Evolutionary conservation across 2,888 invertebrate genomes (phyloP), one percentile per base, ranked within the genome.

Genomic region (Venustoraphidia nigricollis): DNA sequence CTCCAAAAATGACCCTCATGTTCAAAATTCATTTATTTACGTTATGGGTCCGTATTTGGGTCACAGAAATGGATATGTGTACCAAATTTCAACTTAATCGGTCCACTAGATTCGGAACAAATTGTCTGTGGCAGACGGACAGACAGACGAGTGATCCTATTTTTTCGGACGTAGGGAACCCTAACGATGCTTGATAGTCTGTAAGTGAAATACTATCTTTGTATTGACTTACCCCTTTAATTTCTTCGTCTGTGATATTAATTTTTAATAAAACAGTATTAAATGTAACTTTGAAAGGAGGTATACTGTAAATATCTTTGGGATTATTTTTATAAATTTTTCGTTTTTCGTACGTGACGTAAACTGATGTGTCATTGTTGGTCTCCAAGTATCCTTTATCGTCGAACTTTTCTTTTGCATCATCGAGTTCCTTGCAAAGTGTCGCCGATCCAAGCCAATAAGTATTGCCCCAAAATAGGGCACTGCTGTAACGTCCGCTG

Each of bases 391-490:
- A 27, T 27, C 27, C 27, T 27, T 27, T 27, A 27, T 27, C 27
- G 27, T 27, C 27, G 6, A 27, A 27, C 27, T 27, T 27, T 6
- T 27, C 6, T 27, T 27, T 27, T 27, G 27, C 45, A 14, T 45
- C 36, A 9, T 51, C 46, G n/a, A 51, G 14, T 39, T 46, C 47
- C 37, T 36, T 41, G 14, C 51, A 51, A 34, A 38, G 41, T 10
- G 49, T 44, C 11, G 47, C 40, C 10, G 51, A 51, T 17, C 51
- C 51, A 36, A 51, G 9, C 49, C 46, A 49, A n/a, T 42, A 47
- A 47, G 47, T 49, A 8, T 49, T 49, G 34, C 51, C 51, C 13
- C 41, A 34, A 41, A 49, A 51, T 10, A 51, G n/a, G 14, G 47
- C 45, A 13, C 49, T 47, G 11, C 41, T 41, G 34, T 51, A 51